Base-by-base conservation (phyloP, 2,113 vertebrate genomes). In the Acinonyx jubatus region DNA sequence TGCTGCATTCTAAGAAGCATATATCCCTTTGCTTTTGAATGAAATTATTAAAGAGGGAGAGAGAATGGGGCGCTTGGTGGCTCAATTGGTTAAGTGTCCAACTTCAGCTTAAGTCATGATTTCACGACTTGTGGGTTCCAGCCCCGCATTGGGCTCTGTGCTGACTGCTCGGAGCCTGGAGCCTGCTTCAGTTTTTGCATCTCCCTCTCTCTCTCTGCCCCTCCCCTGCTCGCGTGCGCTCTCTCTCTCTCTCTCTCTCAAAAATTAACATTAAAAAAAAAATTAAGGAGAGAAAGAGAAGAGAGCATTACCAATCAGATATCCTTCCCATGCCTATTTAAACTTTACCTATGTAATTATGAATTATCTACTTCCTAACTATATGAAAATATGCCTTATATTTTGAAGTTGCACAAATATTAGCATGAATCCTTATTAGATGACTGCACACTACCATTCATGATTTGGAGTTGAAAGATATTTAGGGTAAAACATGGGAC, bases 401-500 rank as follows among this genome's bases (percentile, higher is more conserved):
- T n/a, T 66, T 76, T 83, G 89, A 89, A 71, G 45, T 83, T 57
- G 7, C 5, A 78, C 45, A 94, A 16, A 84, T n/a, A 65, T 36
- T 38, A 45, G 63, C 68, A 81, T 27, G 25, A 63, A 76, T 91
- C 29, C 15, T 96, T 29, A 3, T 82, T 73, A 87, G 93, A 83
- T 71, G 27, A 79, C 55, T 13, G 14, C n/a, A 94, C 85, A 19
- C 29, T 41, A 80, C 50, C 38, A 48, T 81, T 97, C 33, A 71
- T 81, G 61, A 91, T 73, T 97, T 93, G 29, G 50, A 80, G 7
- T 80, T 86, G 86, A 83, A 92, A 83, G 52, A 4, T 89, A 57
- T 97, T 91, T 91, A 19, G 36, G 6, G 25, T 95, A 94, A 97
- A 96, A 93, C 69, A 89, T 27, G n/a, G 21, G 89, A 86, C 61